These are phyloP conservation scores for Geothlypis trichas DNA, from an alignment of 2,113 vertebrate species.

Conservation along the genomic window DNA sequence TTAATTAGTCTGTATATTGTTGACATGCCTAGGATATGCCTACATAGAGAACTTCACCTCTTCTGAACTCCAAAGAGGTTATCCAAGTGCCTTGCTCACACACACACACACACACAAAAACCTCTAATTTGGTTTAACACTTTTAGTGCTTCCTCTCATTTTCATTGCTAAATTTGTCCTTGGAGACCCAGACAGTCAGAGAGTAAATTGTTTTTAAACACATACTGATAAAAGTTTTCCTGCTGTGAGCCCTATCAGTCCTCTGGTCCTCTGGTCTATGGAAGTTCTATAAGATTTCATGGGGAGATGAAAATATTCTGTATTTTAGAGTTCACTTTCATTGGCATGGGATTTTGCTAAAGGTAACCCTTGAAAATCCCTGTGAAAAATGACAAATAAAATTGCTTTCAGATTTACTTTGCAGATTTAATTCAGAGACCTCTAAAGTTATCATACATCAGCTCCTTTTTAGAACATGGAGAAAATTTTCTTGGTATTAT, in stretches of 20 bases:
- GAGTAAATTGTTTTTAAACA: background rate
- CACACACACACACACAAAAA: background rate
- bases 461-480: background rate
- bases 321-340: background rate
- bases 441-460: background rate
- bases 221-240: background rate
- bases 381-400: background rate
- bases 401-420: background rate
- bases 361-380: background rate
- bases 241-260: background rate
- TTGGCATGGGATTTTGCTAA: background rate
- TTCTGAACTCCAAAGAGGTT: background rate
- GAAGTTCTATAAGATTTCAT: background rate
- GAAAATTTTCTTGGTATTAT: background rate
- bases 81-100: background rate
- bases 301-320: background rate
- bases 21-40: background rate
- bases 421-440: background rate
- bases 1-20: background rate
- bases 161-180: background rate
- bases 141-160: background rate
- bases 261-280: background rate
- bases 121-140: background rate
- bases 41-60: background rate
- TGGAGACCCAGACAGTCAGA: background rate